Evolutionary conservation across 1,140 invertebrate species (phyloP).

Genomic region (Drosophila simulans): DNA sequence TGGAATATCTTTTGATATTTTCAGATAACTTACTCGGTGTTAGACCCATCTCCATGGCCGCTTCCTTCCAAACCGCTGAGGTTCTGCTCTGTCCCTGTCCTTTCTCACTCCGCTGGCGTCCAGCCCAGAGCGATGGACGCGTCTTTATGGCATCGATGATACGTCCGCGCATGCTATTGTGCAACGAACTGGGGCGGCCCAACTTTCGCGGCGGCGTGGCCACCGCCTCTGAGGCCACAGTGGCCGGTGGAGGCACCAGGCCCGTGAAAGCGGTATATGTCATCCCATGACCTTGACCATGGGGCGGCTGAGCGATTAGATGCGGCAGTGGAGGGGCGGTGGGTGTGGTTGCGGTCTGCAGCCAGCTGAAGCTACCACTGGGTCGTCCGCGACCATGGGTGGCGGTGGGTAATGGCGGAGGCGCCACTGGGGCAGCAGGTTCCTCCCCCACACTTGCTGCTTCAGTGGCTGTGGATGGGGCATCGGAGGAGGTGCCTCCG

Average conservation of each 20-base stretch:
- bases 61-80: constrained; percentile 80
- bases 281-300: constrained; percentile 31
- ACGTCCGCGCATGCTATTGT: constrained; percentile 80
- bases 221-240: constrained; percentile 58
- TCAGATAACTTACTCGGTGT: constrained; percentile 66
- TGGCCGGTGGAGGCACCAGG: constrained; percentile 73
- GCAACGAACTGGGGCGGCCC: constrained; percentile 77
- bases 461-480: neutral
- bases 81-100: constrained; percentile 78
- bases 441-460: constrained; percentile 14
- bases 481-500: constrained; percentile 16
- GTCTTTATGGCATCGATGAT: constrained; percentile 81
- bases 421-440: neutral
- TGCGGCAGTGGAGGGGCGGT: constrained; percentile 36
- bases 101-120: constrained; percentile 72
- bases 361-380: constrained; percentile 78
- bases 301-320: constrained; percentile 52
- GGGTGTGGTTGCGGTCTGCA: constrained; percentile 37
- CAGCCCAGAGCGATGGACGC: constrained; percentile 75
- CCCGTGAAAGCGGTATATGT: constrained; percentile 75
- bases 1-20: no score
- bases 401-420: constrained; percentile 45
- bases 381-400: constrained; percentile 75
- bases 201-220: constrained; percentile 72
- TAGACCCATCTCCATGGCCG: constrained; percentile 72